Conservation (phyloP, 2,797 vertebrate species). For the Macropodus opercularis region DNA sequence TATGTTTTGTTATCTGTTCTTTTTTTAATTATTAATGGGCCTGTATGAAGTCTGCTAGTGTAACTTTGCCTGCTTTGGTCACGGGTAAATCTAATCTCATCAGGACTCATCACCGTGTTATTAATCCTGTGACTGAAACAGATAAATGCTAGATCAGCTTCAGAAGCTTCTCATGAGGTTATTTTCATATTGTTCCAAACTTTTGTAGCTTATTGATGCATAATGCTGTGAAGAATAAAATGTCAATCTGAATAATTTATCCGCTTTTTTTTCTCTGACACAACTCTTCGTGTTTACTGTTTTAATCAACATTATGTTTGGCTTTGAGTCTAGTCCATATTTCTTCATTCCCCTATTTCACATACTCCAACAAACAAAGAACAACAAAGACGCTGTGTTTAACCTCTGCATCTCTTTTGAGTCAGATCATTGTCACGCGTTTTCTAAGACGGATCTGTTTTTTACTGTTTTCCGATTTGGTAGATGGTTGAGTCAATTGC, state of each 20-base stretch:
- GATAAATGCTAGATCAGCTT: constrained; percentile 49
- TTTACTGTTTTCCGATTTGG: constrained; percentile 64
- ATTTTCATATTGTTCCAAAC: constrained; percentile 73
- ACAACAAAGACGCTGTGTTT: neutral
- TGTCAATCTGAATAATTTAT: constrained; percentile 51
- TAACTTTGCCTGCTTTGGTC: constrained; percentile 48
- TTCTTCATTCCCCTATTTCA: constrained; percentile 31
- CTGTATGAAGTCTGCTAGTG: constrained; percentile 46
- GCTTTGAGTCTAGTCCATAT: constrained; percentile 7
- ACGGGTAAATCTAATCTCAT: constrained; percentile 50
- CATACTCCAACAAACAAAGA: no score
- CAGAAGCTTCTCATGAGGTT: constrained; percentile 65
- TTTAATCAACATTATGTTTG: constrained; percentile 10
- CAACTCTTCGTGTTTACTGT: neutral
- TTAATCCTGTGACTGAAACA: constrained; percentile 68
- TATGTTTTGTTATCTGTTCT: constrained; percentile 42
- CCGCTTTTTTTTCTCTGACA: neutral
- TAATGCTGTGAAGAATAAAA: constrained; percentile 82
- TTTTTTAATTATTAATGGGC: constrained; percentile 49
- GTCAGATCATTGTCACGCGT: neutral
- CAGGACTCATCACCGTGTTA: constrained; percentile 40
- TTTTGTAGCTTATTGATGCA: constrained; percentile 77
- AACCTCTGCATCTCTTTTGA: constrained; percentile 3
- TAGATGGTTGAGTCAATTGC: constrained; percentile 12
- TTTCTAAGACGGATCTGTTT: no score